These are phyloP conservation scores for Malachius bipustulatus DNA, from an alignment of 2,888 invertebrate species.

Conservation along the genomic window DNA sequence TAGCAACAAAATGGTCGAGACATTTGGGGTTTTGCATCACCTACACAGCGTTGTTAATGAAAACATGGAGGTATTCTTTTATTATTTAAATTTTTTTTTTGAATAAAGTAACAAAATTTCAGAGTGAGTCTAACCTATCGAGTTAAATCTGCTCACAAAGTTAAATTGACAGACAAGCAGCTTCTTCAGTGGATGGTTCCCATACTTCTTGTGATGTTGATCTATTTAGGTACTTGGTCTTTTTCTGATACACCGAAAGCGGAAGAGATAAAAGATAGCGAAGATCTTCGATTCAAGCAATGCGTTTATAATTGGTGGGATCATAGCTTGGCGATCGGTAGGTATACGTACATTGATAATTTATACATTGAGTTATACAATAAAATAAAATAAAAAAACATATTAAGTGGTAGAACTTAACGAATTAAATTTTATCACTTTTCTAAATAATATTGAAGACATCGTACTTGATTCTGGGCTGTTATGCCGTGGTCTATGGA, in stretches of 20 bases:
- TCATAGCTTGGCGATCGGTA: conserved; percentile 81
- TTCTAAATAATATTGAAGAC: too few species aligned
- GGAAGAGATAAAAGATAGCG: conserved; percentile 63
- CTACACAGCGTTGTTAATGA: conserved; percentile 84
- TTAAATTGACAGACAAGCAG: conserved; percentile 86
- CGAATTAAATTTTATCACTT: too few species aligned
- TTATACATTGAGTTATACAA: too few species aligned
- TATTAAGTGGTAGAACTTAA: too few species aligned
- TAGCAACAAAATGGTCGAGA: conserved; percentile 84
- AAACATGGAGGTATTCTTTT: conserved; percentile 73
- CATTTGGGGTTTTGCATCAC: conserved; percentile 89
- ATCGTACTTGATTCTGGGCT: too few species aligned
- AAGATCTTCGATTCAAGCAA: conserved; percentile 73
- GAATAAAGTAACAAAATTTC: conserved; percentile 22
- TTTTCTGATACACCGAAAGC: conserved; percentile 75
- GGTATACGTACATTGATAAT: conserved; percentile 13
- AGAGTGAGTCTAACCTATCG: conserved; percentile 87
- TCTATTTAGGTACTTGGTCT: conserved; percentile 85
- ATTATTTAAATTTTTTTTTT: conserved; percentile 2
- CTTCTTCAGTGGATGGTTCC: conserved; percentile 88
- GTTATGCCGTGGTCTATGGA: too few species aligned
- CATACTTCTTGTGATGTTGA: conserved; percentile 77
- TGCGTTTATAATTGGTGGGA: conserved; percentile 93
- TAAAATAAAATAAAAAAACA: too few species aligned
- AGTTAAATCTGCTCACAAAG: conserved; percentile 85